These are phyloP conservation scores for Spicauda simplicius DNA, from an alignment of 2,888 invertebrate genomes.

Conservation along the genomic window DNA sequence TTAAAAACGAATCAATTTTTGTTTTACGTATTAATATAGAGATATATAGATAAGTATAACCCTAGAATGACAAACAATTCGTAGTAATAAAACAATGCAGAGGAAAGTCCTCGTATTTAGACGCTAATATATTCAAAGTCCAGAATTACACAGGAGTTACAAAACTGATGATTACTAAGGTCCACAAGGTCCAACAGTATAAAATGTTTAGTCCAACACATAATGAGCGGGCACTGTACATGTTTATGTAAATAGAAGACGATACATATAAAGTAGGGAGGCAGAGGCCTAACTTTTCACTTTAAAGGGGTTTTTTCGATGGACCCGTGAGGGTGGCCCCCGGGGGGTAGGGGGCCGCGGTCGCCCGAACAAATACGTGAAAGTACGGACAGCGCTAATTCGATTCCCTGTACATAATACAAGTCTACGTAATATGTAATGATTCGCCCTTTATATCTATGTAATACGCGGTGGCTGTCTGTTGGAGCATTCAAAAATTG, in stretches of 20 bases:
- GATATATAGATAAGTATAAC: too few species aligned
- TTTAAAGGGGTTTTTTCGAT: slow-evolving; percentile 71
- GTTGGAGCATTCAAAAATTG: background rate
- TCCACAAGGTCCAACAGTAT: background rate
- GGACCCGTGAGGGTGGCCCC: slow-evolving; percentile 43
- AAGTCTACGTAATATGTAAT: slow-evolving; percentile 39
- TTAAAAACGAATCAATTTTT: too few species aligned
- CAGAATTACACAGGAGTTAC: slow-evolving; percentile 3
- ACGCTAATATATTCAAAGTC: slow-evolving; percentile 5
- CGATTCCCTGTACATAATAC: slow-evolving; percentile 50
- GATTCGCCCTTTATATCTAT: slow-evolving; percentile 29
- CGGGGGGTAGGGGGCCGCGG: slow-evolving; percentile 46
- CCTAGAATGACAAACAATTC: too few species aligned
- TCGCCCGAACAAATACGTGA: slow-evolving; percentile 56
- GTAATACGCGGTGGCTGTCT: background rate
- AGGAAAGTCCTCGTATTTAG: background rate
- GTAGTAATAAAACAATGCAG: too few species aligned
- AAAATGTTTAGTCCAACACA: slow-evolving; percentile 26
- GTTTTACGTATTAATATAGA: too few species aligned
- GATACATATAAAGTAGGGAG: slow-evolving; percentile 43
- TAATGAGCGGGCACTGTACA: slow-evolving; percentile 30
- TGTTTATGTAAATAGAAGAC: slow-evolving; percentile 47
- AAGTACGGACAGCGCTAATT: slow-evolving; percentile 52
- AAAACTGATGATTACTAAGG: slow-evolving; percentile 11
- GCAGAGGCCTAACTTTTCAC: slow-evolving; percentile 65